phyloP scores from a whole-genome alignment of 2,888 invertebrate genomes.

The Entomobrya proxima region DNA sequence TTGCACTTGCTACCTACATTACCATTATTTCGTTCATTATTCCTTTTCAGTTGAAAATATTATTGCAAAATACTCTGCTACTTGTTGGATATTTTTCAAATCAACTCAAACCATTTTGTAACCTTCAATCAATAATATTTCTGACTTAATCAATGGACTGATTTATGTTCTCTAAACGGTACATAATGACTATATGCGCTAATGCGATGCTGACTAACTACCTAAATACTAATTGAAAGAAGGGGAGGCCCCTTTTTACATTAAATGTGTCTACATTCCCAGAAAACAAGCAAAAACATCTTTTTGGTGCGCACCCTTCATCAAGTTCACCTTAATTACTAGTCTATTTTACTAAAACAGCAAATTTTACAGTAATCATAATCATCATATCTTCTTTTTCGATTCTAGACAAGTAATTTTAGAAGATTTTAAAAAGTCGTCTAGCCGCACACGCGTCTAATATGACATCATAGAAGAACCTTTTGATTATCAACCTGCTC shows the following conservation, averaged over 20 bases:
- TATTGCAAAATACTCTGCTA: not conserved
- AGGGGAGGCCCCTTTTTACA: not conserved
- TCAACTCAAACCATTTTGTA: not conserved
- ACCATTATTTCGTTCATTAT: not conserved
- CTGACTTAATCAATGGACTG: not conserved
- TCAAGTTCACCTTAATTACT: slow-evolving; percentile 1
- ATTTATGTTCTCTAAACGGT: not conserved
- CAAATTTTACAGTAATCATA: not conserved
- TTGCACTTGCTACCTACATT: not conserved
- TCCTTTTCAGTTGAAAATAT: not conserved
- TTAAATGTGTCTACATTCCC: not conserved
- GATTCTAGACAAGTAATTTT: not conserved
- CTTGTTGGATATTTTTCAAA: too few relatives aligned
- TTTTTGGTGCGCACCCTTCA: not conserved
- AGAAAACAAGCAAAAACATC: too few relatives aligned
- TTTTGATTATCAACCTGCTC: not conserved
- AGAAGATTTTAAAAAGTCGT: slow-evolving; percentile 16
- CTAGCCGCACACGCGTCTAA: not conserved
- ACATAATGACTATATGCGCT: too few relatives aligned
- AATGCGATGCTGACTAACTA: too few relatives aligned
- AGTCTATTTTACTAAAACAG: not conserved
- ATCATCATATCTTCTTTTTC: not conserved
- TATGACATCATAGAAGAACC: not conserved
- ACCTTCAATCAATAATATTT: not conserved
- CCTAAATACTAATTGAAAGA: too few relatives aligned